A percentile compares a stretch with the other conserved stretches of the same genome.
Conservation (phyloP, 2,797 vertebrate species). For the Hybognathus amarus region DNA sequence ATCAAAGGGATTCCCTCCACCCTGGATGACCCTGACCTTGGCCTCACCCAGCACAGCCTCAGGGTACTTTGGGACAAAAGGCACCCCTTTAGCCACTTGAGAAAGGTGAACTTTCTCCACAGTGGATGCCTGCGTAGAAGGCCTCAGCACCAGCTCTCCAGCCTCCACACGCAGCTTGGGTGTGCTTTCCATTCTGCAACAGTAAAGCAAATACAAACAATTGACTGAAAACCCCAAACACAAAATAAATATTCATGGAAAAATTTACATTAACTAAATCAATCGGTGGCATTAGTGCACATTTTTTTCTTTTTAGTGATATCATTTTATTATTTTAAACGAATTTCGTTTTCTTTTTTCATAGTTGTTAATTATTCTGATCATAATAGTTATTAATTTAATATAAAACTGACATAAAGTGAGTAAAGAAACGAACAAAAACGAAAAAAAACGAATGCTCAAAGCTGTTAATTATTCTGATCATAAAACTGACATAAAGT, state of each 20-base stretch:
- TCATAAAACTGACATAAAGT: too few relatives aligned
- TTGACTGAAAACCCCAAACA: background rate
- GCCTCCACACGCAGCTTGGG: background rate
- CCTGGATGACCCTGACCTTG: background rate
- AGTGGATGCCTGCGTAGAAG: background rate
- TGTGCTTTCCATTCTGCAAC: slow-evolving; percentile 21
- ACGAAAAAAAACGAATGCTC: too few relatives aligned
- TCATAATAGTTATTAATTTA: too few relatives aligned
- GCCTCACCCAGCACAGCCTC: background rate
- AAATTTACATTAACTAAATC: background rate
- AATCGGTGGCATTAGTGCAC: background rate
- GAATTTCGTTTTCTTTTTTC: background rate
- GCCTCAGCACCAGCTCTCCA: slow-evolving; percentile 6
- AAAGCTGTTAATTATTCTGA: too few relatives aligned
- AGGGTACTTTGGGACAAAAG: background rate
- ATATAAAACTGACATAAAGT: background rate
- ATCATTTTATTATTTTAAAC: background rate
- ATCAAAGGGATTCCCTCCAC: background rate
- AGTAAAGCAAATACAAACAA: background rate
- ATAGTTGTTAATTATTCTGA: background rate
- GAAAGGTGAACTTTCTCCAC: background rate
- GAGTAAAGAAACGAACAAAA: background rate
- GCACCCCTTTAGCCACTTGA: background rate
- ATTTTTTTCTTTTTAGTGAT: background rate
- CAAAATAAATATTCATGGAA: background rate